Base-by-base conservation (phyloP, 2,797 vertebrate species). In the Odontamblyopus rebecca region DNA sequence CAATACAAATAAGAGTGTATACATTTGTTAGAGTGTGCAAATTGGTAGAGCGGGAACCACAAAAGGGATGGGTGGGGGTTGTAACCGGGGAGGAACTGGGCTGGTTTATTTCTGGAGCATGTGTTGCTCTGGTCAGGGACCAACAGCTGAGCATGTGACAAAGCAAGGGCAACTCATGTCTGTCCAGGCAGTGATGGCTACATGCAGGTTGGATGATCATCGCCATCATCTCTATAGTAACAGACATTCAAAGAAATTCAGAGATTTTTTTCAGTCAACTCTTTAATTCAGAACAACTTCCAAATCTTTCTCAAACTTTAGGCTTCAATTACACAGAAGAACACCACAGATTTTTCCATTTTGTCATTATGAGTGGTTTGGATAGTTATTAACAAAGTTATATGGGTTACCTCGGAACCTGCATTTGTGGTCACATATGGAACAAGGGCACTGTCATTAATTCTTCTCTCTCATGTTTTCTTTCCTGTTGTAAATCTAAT, bases 81-180 rank as follows among this genome's bases (percentile, higher is more conserved):
- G 90, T 90, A 74, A 88, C 89, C 67, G 71, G 89, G 88, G 85
- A 89, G 84, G 84, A 87, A 84, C 75, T 27, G 77, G 74, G 78
- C 29, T 35, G 75, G 84, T 82, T 77, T 93, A 92, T 93, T 93
- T 91, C 73, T 78, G 85, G 89, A 85, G 57, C 41, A 1, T 79
- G 72, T 68, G 79, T 64, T 53, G 76, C 81, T 74, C 70, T 1
- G 76, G 78, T 73, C 60, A 26, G 75, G 44, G 73, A 54, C 62
- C 71, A 18, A 91, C 90, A 91, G 90, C 89, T 89, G 89, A 90
- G 89, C 87, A 91, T 89, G 87, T 84, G 81, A 73, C 84, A 70
- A 79, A 12, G 73, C 75, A 79, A 89, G 85, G 86, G 70, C 83
- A 82, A 78, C 79, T 72, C 78, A 6, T 44, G 71, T 69, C 75